Percentiles rank a stretch among this genome's conserved stretches.
Evolutionary conservation across 2,797 vertebrate species (phyloP).

Genomic region (Sebastes paucispinis): DNA sequence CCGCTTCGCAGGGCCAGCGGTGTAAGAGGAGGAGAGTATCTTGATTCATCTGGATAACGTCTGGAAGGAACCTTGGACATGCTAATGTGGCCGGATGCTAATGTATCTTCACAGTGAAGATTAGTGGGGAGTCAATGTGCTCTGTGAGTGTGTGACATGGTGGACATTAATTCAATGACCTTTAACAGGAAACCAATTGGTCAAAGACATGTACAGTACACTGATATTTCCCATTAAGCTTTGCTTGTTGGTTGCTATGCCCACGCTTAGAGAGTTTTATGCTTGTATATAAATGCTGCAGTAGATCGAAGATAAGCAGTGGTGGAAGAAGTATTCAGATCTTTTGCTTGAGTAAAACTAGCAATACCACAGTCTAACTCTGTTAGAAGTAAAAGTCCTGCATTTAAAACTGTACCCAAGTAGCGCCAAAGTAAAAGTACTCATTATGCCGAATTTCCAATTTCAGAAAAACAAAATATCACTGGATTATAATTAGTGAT

Average conservation of each 20-base stretch:
- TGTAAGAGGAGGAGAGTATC: conserved; percentile 57
- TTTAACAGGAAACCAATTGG: conserved; percentile 57
- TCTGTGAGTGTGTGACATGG: conserved; percentile 52
- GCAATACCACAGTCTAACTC: too few species aligned
- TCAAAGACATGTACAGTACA: conserved; percentile 46
- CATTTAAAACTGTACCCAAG: too few species aligned
- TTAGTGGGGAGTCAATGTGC: conserved; percentile 50
- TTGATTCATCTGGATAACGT: conserved; percentile 39
- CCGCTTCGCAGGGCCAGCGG: conserved; percentile 39
- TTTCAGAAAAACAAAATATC: too few species aligned
- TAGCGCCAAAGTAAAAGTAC: too few species aligned
- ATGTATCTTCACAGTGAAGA: conserved; percentile 50
- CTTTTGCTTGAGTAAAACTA: too few species aligned
- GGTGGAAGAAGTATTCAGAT: too few species aligned
- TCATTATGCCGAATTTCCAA: too few species aligned
- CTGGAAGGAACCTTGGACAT: conserved; percentile 37
- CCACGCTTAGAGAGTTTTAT: not conserved
- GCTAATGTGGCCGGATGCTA: conserved; percentile 57
- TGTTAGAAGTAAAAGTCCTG: too few species aligned
- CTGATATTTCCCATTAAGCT: conserved; percentile 31
- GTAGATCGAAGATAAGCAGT: conserved; percentile 2
- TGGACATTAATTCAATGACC: conserved; percentile 68
- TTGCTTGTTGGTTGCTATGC: not conserved
- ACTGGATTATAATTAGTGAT: too few species aligned
- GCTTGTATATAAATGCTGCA: not conserved